These are phyloP conservation scores for Lasius fuliginosus DNA, from an alignment of 2,888 invertebrate species.

Conservation along the genomic window DNA sequence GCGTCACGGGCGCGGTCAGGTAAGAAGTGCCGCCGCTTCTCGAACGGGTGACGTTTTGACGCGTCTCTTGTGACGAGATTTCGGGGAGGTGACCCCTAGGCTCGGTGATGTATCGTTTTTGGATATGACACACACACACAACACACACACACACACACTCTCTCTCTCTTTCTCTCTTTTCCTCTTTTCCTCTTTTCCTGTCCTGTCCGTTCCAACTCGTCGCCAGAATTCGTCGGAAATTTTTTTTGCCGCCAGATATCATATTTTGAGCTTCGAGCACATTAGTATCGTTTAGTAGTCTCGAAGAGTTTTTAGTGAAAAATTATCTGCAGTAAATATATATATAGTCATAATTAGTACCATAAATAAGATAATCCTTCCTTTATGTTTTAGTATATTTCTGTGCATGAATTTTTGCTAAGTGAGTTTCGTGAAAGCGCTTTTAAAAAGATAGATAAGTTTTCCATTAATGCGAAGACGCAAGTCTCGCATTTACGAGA, in stretches of 20 bases:
- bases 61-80: slow-evolving; percentile 57
- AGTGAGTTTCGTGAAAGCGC: slow-evolving; percentile 2
- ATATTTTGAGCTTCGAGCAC: not conserved
- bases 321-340: not conserved
- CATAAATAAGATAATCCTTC: slow-evolving; percentile 19
- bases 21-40: slow-evolving; percentile 61
- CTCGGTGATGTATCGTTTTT: slow-evolving; percentile 45
- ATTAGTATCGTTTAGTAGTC: not conserved
- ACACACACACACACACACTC: not conserved
- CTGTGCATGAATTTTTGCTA: slow-evolving; percentile 13
- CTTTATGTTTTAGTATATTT: not conserved
- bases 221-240: not conserved
- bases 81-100: slow-evolving; percentile 8
- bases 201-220: not conserved
- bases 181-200: too few species aligned
- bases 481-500: slow-evolving; percentile 21
- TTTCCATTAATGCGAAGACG: slow-evolving; percentile 2
- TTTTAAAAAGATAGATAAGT: slow-evolving; percentile 34
- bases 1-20: slow-evolving; percentile 69
- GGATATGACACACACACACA: slow-evolving; percentile 5
- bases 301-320: not conserved
- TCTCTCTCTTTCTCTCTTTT: not conserved
- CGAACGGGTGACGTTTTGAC: slow-evolving; percentile 73
- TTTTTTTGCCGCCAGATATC: not conserved
- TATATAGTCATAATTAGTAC: not conserved